Percentiles rank a stretch among this genome's conserved stretches.
phyloP scores from a whole-genome alignment of 2,113 vertebrate genomes.

The Lathamus discolor region DNA sequence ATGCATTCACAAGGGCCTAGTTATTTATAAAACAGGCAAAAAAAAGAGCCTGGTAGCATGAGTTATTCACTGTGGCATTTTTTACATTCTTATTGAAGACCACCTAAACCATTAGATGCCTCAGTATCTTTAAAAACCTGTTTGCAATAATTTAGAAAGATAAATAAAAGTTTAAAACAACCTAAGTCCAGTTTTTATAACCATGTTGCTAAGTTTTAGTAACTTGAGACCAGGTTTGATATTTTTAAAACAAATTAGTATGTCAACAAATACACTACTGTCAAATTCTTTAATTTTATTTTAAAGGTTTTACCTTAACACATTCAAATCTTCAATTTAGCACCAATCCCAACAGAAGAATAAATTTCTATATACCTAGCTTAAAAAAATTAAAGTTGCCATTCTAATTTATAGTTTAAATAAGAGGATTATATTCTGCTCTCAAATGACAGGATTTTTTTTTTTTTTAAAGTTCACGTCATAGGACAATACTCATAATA shows the following conservation, averaged over 20 bases:
- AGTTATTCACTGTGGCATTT: background rate
- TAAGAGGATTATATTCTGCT: background rate
- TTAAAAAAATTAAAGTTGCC: background rate
- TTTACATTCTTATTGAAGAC: background rate
- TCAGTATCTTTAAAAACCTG: background rate
- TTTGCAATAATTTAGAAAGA: background rate
- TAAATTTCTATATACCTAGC: background rate
- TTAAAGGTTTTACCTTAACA: background rate
- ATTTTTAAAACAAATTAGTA: background rate
- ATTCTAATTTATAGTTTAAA: background rate
- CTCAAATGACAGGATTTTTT: background rate
- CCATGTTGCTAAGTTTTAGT: background rate
- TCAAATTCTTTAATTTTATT: background rate
- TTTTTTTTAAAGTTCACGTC: background rate
- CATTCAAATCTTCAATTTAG: background rate
- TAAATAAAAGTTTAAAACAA: background rate
- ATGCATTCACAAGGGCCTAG: background rate
- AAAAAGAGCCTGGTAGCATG: background rate
- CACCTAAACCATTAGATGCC: background rate
- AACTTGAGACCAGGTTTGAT: background rate
- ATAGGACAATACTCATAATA: background rate
- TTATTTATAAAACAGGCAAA: constrained; percentile 23
- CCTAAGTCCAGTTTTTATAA: background rate
- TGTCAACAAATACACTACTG: background rate
- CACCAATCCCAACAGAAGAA: background rate